phyloP scores from a whole-genome alignment of 2,113 vertebrate species.

The Cathartes aura region DNA sequence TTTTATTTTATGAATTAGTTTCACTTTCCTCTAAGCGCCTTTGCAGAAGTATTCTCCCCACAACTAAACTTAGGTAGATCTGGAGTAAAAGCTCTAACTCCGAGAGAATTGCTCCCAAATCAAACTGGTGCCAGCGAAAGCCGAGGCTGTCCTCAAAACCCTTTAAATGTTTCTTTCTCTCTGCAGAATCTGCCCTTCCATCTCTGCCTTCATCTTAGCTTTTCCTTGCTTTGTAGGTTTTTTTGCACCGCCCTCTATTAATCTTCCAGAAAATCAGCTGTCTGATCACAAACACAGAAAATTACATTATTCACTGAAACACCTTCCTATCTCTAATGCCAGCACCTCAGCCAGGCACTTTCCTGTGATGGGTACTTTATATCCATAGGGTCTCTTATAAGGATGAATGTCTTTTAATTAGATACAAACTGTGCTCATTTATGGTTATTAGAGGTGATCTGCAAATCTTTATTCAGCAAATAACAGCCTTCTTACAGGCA shows the following conservation, averaged over 20 bases:
- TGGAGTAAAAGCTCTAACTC: background rate
- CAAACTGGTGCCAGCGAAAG: background rate
- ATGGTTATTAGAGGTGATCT: background rate
- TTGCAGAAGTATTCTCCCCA: background rate
- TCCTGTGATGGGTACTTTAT: background rate
- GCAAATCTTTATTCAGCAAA: background rate
- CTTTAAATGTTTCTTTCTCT: background rate
- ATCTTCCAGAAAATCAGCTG: constrained; percentile 10
- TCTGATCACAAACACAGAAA: background rate
- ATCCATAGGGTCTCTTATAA: background rate
- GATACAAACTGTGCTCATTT: background rate
- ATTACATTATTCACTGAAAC: background rate
- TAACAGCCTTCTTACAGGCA: background rate
- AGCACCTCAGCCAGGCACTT: background rate
- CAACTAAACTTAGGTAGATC: background rate
- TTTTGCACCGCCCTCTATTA: background rate
- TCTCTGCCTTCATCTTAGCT: background rate
- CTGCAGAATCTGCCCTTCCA: background rate
- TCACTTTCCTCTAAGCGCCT: background rate
- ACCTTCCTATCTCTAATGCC: background rate
- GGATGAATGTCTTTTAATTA: constrained; percentile 16
- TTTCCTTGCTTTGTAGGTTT: background rate
- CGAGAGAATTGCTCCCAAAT: background rate
- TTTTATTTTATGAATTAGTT: background rate
- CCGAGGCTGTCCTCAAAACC: background rate